Conservation (phyloP, 2,113 vertebrate genomes). For the Catharus fuscescens region DNA sequence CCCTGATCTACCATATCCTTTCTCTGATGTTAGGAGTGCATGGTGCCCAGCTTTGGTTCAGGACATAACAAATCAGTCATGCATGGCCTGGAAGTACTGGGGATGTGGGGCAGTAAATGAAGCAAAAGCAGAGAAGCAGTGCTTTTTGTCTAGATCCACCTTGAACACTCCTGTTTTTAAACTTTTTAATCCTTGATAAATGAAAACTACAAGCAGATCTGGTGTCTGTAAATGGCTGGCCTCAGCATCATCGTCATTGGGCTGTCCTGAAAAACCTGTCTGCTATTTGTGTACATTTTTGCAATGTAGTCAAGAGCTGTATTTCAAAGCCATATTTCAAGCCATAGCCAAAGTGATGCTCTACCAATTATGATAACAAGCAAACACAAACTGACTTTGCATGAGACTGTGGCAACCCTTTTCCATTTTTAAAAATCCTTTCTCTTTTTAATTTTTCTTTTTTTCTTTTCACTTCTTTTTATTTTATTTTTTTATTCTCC, state of each 20-base stretch:
- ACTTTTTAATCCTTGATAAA: not conserved
- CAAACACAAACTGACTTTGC: not conserved
- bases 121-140: not conserved
- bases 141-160: not conserved
- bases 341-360: not conserved
- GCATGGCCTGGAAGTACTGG: not conserved
- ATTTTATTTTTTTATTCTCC: not conserved
- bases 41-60: not conserved
- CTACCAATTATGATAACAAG: not conserved
- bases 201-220: not conserved
- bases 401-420: not conserved
- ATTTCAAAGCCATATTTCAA: not conserved
- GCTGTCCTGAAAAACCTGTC: not conserved
- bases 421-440: not conserved
- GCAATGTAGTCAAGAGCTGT: too few relatives aligned
- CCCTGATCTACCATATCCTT: not conserved
- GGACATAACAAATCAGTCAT: not conserved
- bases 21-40: rapidly evolving
- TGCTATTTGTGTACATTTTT: not conserved
- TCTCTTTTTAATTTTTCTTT: not conserved
- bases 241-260: not conserved
- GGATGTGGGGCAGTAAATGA: not conserved
- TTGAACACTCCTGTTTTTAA: not conserved
- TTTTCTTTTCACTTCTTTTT: not conserved
- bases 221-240: not conserved